These are phyloP conservation scores for Ceyx margarethae DNA, from an alignment of 2,113 vertebrate species.

Conservation along the genomic window DNA sequence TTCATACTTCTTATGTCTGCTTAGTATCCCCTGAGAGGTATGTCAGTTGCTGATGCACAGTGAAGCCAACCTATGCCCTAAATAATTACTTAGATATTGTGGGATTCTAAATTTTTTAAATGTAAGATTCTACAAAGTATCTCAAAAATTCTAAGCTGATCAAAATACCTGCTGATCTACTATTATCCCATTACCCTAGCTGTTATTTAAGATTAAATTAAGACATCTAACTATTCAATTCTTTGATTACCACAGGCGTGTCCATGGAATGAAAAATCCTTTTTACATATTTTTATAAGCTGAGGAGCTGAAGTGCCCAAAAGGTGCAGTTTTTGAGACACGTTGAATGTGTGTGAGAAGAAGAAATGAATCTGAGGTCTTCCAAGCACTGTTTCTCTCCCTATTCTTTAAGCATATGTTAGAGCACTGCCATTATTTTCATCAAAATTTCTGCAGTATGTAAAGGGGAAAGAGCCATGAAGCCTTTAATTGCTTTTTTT, in stretches of 20 bases:
- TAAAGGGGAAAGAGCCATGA: neutral
- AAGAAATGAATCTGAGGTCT: neutral
- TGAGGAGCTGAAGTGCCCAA: neutral
- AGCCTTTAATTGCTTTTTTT: neutral
- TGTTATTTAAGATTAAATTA: neutral
- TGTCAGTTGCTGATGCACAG: neutral
- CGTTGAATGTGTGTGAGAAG: neutral
- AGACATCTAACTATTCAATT: neutral
- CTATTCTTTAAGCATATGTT: neutral
- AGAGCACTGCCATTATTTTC: neutral
- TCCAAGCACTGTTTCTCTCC: neutral
- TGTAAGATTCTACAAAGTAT: neutral
- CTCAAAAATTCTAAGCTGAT: neutral
- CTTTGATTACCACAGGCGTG: neutral
- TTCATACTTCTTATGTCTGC: neutral
- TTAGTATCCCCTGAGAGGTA: neutral
- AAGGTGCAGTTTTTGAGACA: neutral
- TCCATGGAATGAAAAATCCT: neutral
- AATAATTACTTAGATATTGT: neutral
- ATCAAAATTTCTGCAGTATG: neutral
- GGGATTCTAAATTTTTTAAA: neutral
- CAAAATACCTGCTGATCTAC: neutral
- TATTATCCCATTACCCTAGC: neutral
- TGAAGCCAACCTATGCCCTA: neutral
- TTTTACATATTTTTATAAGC: neutral